These are phyloP conservation scores for Strix aluco DNA, from an alignment of 2,113 vertebrate genomes.

Conservation along the genomic window DNA sequence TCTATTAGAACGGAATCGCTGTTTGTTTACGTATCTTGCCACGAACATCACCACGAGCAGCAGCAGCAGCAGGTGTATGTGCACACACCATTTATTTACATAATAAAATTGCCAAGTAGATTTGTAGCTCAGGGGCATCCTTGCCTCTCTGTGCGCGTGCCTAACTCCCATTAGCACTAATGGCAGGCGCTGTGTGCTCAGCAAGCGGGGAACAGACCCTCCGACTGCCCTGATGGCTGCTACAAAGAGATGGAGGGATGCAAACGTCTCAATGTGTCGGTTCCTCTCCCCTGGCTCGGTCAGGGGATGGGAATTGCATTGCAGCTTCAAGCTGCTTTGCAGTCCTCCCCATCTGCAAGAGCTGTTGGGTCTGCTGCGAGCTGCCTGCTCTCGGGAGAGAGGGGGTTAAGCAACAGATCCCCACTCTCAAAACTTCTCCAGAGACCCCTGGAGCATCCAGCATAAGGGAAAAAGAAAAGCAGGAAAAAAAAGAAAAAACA, in stretches of 20 bases:
- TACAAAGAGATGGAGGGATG: not conserved
- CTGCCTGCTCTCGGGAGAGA: not conserved
- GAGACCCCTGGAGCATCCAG: not conserved
- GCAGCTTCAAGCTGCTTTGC: not conserved
- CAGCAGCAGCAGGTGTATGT: slow-evolving; percentile 48
- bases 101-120: slow-evolving; percentile 45
- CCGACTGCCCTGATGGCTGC: not conserved
- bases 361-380: not conserved
- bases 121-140: slow-evolving; percentile 53
- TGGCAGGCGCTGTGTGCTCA: not conserved
- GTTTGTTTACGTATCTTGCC: slow-evolving; percentile 36
- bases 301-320: not conserved
- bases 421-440: not conserved
- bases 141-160: not conserved
- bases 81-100: slow-evolving; percentile 59
- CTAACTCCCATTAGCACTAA: not conserved
- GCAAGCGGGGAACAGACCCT: not conserved
- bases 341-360: not conserved
- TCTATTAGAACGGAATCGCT: slow-evolving; percentile 1
- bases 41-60: not conserved
- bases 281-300: not conserved
- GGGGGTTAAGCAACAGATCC: not conserved
- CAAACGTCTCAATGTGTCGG: not conserved
- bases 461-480: not conserved
- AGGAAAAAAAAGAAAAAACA: not conserved